These are phyloP conservation scores for Hippasteria phrygiana DNA, from an alignment of 53 echinoderm and acorn worm genomes.

Conservation along the genomic window DNA sequence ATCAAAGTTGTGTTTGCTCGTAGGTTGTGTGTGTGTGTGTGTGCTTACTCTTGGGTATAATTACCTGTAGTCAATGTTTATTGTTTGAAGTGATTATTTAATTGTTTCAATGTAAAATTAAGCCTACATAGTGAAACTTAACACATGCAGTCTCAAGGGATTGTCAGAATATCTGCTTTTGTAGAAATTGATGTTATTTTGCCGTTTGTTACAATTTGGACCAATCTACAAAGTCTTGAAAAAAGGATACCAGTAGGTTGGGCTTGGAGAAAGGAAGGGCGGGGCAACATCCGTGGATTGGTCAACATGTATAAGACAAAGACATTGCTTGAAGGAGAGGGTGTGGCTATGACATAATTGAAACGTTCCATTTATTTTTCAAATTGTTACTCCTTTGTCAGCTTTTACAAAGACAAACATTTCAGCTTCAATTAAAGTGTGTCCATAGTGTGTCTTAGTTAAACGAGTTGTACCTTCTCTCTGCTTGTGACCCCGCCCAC, in stretches of 20 bases:
- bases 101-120: slow-evolving; percentile 3
- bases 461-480: too few species aligned
- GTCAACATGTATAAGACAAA: too few species aligned
- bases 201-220: background rate
- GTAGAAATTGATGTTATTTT: background rate
- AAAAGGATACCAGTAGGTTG: background rate
- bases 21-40: background rate
- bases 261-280: too few species aligned
- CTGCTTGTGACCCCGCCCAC: too few species aligned
- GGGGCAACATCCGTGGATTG: too few species aligned
- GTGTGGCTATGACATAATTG: too few species aligned
- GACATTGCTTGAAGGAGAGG: too few species aligned
- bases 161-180: background rate
- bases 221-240: background rate
- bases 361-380: too few species aligned
- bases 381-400: too few species aligned
- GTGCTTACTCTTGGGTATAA: background rate
- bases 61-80: background rate
- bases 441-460: too few species aligned
- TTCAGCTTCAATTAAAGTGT: too few species aligned
- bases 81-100: slow-evolving; percentile 43
- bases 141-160: background rate
- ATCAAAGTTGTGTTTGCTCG: slow-evolving; percentile 16
- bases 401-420: too few species aligned
- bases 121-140: background rate